Evolutionary conservation across 2,797 vertebrate genomes (phyloP).

Genomic region (Odontamblyopus rebecca): DNA sequence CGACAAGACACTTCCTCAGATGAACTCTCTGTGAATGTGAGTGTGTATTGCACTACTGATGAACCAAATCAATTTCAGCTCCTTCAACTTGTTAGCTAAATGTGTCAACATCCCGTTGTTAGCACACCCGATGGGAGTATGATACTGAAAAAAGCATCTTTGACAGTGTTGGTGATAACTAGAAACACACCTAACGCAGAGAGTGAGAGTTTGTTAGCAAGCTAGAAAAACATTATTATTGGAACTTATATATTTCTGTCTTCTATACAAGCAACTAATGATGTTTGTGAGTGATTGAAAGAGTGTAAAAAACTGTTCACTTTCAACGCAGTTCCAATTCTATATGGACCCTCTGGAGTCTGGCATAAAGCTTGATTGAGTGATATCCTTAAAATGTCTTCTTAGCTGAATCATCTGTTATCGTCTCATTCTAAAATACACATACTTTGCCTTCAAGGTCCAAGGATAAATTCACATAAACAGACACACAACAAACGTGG

Average conservation of each 20-base stretch:
- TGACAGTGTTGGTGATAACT: neutral
- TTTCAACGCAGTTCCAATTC: too few relatives aligned
- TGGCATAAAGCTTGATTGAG: too few relatives aligned
- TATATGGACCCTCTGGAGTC: too few relatives aligned
- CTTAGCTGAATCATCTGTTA: too few relatives aligned
- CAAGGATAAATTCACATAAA: neutral
- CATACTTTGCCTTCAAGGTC: too few relatives aligned
- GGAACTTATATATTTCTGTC: neutral
- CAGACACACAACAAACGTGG: neutral
- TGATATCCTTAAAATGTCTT: too few relatives aligned
- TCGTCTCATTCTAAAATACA: too few relatives aligned
- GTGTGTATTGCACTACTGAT: conserved; percentile 32
- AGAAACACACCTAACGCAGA: conserved; percentile 6
- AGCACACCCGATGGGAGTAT: conserved; percentile 19
- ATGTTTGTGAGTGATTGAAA: too few relatives aligned
- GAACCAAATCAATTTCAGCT: conserved; percentile 36
- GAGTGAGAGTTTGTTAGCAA: neutral
- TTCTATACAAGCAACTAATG: too few relatives aligned
- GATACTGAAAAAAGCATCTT: conserved; percentile 4
- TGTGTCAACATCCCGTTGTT: conserved; percentile 21
- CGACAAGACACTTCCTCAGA: conserved; percentile 18
- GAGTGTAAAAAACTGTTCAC: too few relatives aligned
- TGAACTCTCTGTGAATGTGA: conserved; percentile 20
- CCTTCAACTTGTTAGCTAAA: conserved; percentile 26
- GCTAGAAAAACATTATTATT: neutral